Conservation (phyloP, 2,797 vertebrate species). For the Sebastes paucispinis region DNA sequence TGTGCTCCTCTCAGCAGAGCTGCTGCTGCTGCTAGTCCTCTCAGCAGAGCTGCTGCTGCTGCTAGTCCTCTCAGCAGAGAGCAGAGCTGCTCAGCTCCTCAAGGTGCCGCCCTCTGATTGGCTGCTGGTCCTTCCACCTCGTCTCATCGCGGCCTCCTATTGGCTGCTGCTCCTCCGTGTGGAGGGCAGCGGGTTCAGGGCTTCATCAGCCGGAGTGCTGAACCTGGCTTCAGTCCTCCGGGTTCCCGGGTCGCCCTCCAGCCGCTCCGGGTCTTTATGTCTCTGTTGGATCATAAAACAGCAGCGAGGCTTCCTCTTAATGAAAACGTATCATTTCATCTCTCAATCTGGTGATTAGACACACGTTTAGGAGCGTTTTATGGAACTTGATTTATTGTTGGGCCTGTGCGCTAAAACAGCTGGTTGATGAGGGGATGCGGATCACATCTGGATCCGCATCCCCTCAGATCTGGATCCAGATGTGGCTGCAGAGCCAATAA, state of each 20-base stretch:
- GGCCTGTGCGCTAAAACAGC: conserved; percentile 44
- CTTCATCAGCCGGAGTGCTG: conserved; percentile 79
- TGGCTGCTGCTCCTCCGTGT: conserved; percentile 39
- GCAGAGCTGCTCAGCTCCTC: conserved; percentile 8
- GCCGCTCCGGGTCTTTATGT: too few relatives aligned
- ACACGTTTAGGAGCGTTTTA: conserved; percentile 63
- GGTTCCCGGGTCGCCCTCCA: too few relatives aligned
- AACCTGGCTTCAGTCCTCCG: too few relatives aligned
- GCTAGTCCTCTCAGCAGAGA: conserved; percentile 28
- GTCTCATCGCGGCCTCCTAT: conserved; percentile 46
- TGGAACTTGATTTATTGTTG: conserved; percentile 68
- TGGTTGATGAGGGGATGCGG: conserved; percentile 25
- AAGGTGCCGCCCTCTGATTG: conserved; percentile 59
- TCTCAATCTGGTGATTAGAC: conserved; percentile 77
- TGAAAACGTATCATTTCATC: conserved; percentile 55
- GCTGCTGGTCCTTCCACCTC: background rate
- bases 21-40: conserved; percentile 10
- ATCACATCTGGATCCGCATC: background rate
- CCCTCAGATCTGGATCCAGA: background rate
- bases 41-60: background rate
- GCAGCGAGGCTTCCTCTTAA: conserved; percentile 47
- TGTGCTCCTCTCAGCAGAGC: conserved; percentile 47
- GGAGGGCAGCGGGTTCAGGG: conserved; percentile 73
- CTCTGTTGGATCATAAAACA: too few relatives aligned
- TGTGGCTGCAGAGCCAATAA: conserved; percentile 32